These are phyloP conservation scores for Acromyrmex heyeri DNA, from an alignment of 1,140 invertebrate genomes.

Conservation along the genomic window DNA sequence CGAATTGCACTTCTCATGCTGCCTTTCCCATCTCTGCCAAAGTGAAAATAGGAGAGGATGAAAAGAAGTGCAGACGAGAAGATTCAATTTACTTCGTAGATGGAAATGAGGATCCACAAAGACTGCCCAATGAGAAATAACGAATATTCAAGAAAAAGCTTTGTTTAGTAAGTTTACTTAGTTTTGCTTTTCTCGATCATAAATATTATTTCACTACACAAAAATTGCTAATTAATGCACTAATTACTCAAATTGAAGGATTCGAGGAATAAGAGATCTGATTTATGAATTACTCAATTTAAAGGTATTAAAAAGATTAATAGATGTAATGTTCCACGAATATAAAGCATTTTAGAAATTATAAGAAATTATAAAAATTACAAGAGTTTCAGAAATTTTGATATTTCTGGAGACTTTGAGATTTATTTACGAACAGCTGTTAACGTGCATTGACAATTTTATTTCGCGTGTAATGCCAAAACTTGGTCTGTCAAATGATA, in stretches of 20 bases:
- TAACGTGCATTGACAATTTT: neutral
- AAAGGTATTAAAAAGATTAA: neutral
- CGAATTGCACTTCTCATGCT: slow-evolving; percentile 49
- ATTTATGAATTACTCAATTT: neutral
- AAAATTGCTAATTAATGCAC: neutral
- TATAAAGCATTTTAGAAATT: neutral
- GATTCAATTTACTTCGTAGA: slow-evolving; percentile 40
- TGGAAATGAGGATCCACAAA: slow-evolving; percentile 52
- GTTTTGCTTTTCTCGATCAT: neutral
- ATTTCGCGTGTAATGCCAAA: neutral
- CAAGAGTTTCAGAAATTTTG: neutral
- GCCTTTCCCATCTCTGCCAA: slow-evolving; percentile 35
- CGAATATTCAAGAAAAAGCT: slow-evolving; percentile 11
- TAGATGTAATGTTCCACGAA: neutral
- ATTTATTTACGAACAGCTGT: slow-evolving; percentile 2
- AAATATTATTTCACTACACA: neutral
- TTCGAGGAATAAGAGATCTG: neutral
- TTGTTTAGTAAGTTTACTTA: neutral
- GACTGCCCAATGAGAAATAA: slow-evolving; percentile 22
- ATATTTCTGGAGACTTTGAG: neutral
- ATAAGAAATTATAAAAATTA: neutral
- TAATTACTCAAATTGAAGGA: neutral
- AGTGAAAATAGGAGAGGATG: slow-evolving; percentile 44
- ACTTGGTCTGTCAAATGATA: slow-evolving; percentile 7
- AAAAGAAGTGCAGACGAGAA: slow-evolving; percentile 24